Evolutionary conservation across 2,888 invertebrate species (phyloP).

Genomic region (Synanthedon formicaeformis): DNA sequence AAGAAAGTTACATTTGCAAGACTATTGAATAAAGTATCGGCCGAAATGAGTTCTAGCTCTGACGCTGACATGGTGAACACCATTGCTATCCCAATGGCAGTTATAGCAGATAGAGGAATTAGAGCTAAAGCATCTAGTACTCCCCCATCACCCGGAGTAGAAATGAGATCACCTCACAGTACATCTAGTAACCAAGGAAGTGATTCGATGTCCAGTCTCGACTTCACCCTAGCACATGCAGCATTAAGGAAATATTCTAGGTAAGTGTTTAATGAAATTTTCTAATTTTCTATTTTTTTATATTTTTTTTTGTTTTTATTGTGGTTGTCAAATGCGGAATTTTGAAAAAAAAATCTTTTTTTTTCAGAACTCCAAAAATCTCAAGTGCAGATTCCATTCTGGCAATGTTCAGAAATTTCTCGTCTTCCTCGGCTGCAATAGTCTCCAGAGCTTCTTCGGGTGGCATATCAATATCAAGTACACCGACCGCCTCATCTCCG

Average conservation of each 20-base stretch:
- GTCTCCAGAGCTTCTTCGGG: constrained; percentile 73
- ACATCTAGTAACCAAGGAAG: constrained; percentile 82
- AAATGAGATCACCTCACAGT: constrained; percentile 73
- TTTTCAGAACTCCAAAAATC: constrained; percentile 70
- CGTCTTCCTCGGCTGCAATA: constrained; percentile 73
- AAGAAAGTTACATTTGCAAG: constrained; percentile 85
- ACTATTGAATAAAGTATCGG: constrained; percentile 78
- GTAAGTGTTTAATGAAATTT: constrained; percentile 14
- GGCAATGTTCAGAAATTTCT: constrained; percentile 82
- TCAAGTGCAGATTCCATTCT: constrained; percentile 84
- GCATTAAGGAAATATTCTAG: constrained; percentile 70
- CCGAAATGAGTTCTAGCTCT: constrained; percentile 82
- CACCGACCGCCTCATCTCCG: constrained; percentile 80
- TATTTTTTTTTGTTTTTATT: too few relatives aligned
- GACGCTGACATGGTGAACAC: constrained; percentile 74
- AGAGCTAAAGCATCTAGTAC: constrained; percentile 59
- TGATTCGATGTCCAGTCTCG: constrained; percentile 81
- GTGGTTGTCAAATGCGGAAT: not conserved
- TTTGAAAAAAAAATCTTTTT: not conserved
- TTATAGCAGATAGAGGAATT: constrained; percentile 47
- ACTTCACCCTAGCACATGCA: constrained; percentile 72
- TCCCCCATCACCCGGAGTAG: constrained; percentile 77
- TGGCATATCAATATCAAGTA: constrained; percentile 75
- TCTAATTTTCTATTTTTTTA: not conserved
- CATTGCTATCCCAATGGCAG: constrained; percentile 61